Evolutionary conservation across 2,113 vertebrate genomes (phyloP), one percentile per base, ranked within the genome.

Genomic region (Procavia capensis): DNA sequence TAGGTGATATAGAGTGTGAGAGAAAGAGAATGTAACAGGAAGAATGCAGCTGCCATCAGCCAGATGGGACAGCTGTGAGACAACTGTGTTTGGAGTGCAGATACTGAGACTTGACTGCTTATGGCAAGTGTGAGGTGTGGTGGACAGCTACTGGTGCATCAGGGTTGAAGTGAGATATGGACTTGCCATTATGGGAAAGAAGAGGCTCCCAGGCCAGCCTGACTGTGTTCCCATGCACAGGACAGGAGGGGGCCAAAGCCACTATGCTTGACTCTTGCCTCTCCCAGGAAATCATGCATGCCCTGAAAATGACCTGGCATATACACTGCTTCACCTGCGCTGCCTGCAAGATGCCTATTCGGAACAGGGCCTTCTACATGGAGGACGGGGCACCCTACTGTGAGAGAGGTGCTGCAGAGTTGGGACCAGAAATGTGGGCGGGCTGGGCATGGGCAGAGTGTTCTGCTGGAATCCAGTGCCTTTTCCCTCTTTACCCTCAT

Each of bases 331-430:
- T 99, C 97, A 99, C 99, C 66, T 99, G 99, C 3, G 98, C 99
- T 0, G 99, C 99, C 96, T 99, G 99, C 98, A 99, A 99, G 98
- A 98, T 98, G 3, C 99, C 99, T 72, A 99, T 99, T 97, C 99
- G 99, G 97, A 99, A 99, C 98, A 98, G 99, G 81, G 99, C 99
- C 95, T 99, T 99, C 98, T 99, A 99, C 98, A 99, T 99, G 99
- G 99, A 99, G 97, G 99, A 99, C 95, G 99, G 99, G 3, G 99
- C 99, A 31, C 99, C 99, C 45, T 99, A 99, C 98, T 99, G 99
- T 0, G 99, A 99, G 98, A 99, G 98, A 99, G 99, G 99, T 99
- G 13, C 9, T 11, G 6, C 4, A 0, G 25, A 17, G 0, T n/a
- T n/a, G n/a, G 14, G 34, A 19, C 34, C 9, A 0, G 9, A n/a